phyloP scores from a whole-genome alignment of 2,797 vertebrate genomes.

The Xiphophorus birchmanni region DNA sequence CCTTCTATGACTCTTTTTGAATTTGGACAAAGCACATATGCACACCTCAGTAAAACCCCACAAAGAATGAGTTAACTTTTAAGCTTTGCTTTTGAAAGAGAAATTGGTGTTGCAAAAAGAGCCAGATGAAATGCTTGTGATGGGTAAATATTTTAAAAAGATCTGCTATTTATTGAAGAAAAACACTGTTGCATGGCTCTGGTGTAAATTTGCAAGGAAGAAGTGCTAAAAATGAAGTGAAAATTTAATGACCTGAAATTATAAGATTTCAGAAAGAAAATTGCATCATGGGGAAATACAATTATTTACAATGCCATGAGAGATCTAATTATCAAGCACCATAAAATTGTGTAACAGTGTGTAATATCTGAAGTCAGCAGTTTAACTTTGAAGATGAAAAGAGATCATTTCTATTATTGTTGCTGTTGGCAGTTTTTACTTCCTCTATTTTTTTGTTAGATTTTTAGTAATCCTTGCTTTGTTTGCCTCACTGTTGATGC shows the following conservation, averaged over 20 bases:
- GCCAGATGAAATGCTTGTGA: neutral
- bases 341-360: neutral
- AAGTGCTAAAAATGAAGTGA: slow-evolving; percentile 4
- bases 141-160: neutral
- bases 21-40: slow-evolving; percentile 1
- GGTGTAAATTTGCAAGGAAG: neutral
- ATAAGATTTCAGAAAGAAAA: slow-evolving; percentile 17
- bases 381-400: slow-evolving; percentile 9
- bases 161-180: neutral
- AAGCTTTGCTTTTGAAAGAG: neutral
- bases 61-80: slow-evolving; percentile 1
- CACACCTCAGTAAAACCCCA: slow-evolving; percentile 4
- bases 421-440: neutral
- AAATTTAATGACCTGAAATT: slow-evolving; percentile 8
- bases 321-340: slow-evolving; percentile 4
- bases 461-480: slow-evolving; percentile 2
- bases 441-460: neutral
- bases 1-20: slow-evolving; percentile 10
- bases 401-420: neutral
- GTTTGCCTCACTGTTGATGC: neutral
- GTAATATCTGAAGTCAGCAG: neutral
- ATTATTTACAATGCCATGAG: neutral
- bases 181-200: neutral
- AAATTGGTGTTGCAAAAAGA: neutral
- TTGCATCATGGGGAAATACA: neutral